phyloP scores from a whole-genome alignment of 2,888 invertebrate species.

The Sphaeridia pumilis region DNA sequence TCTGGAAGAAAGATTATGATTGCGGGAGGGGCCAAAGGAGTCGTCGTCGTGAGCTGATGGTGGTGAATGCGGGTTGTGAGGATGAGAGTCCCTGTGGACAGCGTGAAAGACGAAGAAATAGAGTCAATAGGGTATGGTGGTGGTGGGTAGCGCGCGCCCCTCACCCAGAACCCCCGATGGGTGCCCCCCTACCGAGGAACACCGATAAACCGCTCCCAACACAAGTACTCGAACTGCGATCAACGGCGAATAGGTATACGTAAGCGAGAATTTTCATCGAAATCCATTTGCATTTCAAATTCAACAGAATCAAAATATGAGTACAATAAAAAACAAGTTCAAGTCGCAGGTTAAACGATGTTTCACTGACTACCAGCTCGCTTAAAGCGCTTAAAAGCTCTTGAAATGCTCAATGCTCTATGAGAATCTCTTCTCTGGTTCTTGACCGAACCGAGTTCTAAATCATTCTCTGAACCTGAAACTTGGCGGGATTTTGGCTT shows the following conservation, averaged over 20 bases:
- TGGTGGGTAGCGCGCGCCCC: slow-evolving; percentile 6
- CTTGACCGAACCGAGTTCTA: not conserved
- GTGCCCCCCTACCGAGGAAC: slow-evolving; percentile 24
- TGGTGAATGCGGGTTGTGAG: not conserved
- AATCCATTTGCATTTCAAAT: slow-evolving; percentile 30
- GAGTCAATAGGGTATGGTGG: slow-evolving; percentile 8
- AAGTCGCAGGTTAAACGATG: slow-evolving; percentile 28
- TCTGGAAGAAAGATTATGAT: not conserved
- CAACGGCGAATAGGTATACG: too few relatives aligned
- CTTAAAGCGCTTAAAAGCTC: slow-evolving; percentile 21
- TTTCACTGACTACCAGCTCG: too few relatives aligned
- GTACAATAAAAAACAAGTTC: slow-evolving; percentile 26
- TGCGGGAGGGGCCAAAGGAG: not conserved
- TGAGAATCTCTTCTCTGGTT: slow-evolving; percentile 7
- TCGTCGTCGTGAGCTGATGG: not conserved
- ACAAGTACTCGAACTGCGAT: too few relatives aligned
- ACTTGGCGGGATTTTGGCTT: not conserved
- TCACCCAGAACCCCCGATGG: slow-evolving; percentile 15
- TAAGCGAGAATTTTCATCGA: slow-evolving; percentile 23
- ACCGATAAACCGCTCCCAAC: slow-evolving; percentile 31
- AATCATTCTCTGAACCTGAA: not conserved
- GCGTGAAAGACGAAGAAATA: not conserved
- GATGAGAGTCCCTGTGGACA: not conserved
- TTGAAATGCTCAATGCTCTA: too few relatives aligned
- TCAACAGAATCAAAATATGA: slow-evolving; percentile 18